phyloP scores from a whole-genome alignment of 2,797 vertebrate genomes.

The Cirrhinus molitorella region DNA sequence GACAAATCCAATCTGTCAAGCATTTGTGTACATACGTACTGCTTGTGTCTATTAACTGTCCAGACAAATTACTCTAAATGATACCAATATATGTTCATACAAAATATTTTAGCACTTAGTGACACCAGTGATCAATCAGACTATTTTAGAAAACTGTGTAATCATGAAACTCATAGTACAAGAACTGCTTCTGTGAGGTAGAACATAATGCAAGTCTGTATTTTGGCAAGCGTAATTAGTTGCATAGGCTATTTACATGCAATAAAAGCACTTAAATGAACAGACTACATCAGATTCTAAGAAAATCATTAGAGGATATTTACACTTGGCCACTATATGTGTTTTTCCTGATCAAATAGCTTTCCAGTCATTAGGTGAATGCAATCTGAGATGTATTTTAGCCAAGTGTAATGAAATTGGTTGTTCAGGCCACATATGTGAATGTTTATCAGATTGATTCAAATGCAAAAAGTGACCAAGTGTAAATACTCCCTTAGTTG shows the following conservation, averaged over 20 bases:
- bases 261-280: slow-evolving; percentile 16
- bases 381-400: background rate
- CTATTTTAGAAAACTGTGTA: background rate
- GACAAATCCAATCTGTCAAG: too few relatives aligned
- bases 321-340: background rate
- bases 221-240: slow-evolving; percentile 34
- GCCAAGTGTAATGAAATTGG: background rate
- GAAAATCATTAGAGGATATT: background rate
- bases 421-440: background rate
- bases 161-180: background rate
- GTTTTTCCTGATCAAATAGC: background rate
- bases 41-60: too few relatives aligned
- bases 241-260: background rate
- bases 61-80: background rate
- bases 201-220: slow-evolving; percentile 32
- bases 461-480: background rate
- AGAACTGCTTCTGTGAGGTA: slow-evolving; percentile 24
- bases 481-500: background rate
- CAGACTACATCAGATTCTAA: background rate
- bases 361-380: background rate
- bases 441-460: background rate
- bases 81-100: background rate
- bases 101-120: background rate
- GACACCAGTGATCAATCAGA: background rate
- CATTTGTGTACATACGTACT: too few relatives aligned